phyloP scores from a whole-genome alignment of 2,888 invertebrate genomes.

The Pristionchus maxplancki region DNA sequence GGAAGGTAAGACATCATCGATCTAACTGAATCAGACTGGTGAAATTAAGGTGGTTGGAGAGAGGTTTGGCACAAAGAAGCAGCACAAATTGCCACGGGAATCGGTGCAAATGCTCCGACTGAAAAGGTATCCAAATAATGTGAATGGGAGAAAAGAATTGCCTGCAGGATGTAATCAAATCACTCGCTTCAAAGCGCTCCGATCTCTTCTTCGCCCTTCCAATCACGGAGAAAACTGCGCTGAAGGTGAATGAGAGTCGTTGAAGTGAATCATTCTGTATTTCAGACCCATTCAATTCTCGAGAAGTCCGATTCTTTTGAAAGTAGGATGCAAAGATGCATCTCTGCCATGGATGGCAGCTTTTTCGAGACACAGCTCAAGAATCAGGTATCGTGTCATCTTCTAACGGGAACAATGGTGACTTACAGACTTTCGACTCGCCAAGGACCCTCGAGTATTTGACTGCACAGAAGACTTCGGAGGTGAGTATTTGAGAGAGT shows the following conservation, averaged over 20 bases:
- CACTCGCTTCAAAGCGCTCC: background rate
- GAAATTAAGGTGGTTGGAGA: background rate
- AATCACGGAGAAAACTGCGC: background rate
- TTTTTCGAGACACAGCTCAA: background rate
- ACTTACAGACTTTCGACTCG: background rate
- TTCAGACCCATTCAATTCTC: background rate
- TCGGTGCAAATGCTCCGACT: background rate
- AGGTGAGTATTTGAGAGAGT: background rate
- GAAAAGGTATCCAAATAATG: background rate
- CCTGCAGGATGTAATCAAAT: background rate
- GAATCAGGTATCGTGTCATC: conserved; percentile 1
- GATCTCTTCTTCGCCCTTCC: background rate
- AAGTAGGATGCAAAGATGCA: background rate
- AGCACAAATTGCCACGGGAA: background rate
- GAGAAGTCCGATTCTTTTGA: background rate
- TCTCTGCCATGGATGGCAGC: background rate
- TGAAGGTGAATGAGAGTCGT: background rate
- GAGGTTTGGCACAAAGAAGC: background rate
- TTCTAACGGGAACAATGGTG: background rate
- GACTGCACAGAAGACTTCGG: background rate
- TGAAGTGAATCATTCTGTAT: background rate
- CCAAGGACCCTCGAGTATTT: background rate
- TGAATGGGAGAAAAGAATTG: background rate
- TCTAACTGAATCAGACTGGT: too few relatives aligned
- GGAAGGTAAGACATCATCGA: background rate